A percentile compares a stretch with the other conserved stretches of the same genome.
Conservation (phyloP, 2,888 invertebrate genomes). For the Synergus laeviventris region DNA sequence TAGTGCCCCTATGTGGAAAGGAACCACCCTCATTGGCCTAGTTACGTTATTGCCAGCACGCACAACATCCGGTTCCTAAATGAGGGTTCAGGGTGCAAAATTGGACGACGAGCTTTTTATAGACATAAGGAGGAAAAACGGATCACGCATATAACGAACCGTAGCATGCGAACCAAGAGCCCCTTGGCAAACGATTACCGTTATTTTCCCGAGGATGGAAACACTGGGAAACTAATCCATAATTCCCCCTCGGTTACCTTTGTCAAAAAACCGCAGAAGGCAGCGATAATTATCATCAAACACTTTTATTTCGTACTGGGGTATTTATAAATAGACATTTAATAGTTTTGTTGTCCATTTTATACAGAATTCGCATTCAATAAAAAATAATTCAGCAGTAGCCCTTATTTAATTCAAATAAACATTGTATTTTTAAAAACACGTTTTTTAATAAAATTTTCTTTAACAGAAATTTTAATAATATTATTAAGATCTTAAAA, state of each 20-base stretch:
- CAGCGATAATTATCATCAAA: neutral
- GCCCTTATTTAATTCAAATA: no score
- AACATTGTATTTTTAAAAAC: no score
- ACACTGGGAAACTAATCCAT: constrained; percentile 4
- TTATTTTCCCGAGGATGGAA: constrained; percentile 1
- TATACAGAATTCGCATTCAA: neutral
- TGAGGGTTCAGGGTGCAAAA: constrained; percentile 56
- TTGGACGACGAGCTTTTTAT: constrained; percentile 55
- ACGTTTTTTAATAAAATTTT: no score
- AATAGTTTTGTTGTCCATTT: neutral
- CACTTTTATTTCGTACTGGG: neutral
- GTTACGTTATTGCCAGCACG: constrained; percentile 39
- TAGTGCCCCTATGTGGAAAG: constrained; percentile 2
- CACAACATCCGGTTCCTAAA: constrained; percentile 53
- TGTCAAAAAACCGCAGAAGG: neutral
- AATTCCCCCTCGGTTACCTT: constrained; percentile 2
- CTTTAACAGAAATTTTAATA: no score
- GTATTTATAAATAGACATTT: neutral
- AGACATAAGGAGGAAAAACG: constrained; percentile 46
- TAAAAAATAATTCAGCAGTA: no score
- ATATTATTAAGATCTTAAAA: no score
- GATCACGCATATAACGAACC: constrained; percentile 11
- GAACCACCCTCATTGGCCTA: constrained; percentile 22
- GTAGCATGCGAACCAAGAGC: neutral
- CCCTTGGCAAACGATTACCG: constrained; percentile 6